phyloP scores from a whole-genome alignment of 2,888 invertebrate species.

The Polietes domitor region DNA sequence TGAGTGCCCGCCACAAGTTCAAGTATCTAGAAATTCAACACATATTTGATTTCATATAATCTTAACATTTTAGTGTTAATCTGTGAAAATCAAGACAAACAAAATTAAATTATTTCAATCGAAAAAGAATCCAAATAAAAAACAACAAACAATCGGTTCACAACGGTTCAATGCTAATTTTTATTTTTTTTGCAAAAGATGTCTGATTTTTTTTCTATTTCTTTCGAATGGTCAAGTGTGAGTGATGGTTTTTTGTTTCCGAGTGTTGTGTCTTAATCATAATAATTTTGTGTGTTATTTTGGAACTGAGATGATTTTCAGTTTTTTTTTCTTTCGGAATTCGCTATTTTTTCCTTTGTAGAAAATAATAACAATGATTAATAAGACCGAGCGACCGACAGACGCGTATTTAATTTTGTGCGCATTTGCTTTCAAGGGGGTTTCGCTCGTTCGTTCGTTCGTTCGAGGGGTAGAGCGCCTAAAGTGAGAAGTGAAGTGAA shows the following conservation, averaged over 20 bases:
- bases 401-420: neutral
- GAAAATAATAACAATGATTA: slow-evolving; percentile 25
- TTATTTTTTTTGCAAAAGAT: neutral
- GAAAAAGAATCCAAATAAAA: neutral
- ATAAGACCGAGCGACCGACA: no score
- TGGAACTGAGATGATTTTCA: slow-evolving; percentile 36
- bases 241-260: neutral
- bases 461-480: neutral
- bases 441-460: neutral
- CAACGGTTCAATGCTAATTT: slow-evolving; percentile 19
- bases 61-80: no score
- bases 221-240: slow-evolving; percentile 10
- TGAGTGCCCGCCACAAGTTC: neutral
- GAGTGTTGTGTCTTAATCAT: neutral
- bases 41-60: no score
- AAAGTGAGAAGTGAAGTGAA: no score
- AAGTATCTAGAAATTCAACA: neutral
- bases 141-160: slow-evolving; percentile 3
- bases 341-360: neutral
- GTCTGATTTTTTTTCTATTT: neutral
- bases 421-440: neutral
- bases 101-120: neutral
- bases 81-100: slow-evolving; percentile 2
- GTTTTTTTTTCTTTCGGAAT: neutral
- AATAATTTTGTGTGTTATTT: neutral